Percentiles rank a stretch among this genome's conserved stretches.
These are phyloP conservation scores for Greenwoodochromis staneri DNA, from an alignment of 2,113 vertebrate species.

Conservation along the genomic window DNA sequence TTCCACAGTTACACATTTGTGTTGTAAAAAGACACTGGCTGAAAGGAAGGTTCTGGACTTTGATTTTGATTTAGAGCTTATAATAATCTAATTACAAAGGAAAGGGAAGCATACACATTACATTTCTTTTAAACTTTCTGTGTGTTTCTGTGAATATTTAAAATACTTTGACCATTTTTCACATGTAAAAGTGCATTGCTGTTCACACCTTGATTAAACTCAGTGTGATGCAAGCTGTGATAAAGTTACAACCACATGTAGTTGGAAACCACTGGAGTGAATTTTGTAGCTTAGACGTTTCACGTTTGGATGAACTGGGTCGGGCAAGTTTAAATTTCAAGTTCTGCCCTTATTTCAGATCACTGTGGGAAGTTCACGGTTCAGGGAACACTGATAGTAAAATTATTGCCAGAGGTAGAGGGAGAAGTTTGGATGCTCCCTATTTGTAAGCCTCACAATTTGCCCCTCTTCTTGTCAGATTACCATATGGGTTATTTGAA, in stretches of 20 bases:
- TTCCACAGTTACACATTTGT: neutral
- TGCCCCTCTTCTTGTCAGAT: accelerated
- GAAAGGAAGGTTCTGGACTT: neutral
- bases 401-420: neutral
- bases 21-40: neutral
- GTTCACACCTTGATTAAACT: neutral
- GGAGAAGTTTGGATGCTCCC: neutral
- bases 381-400: neutral
- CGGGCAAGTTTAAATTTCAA: neutral
- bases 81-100: neutral
- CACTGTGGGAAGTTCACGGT: accelerated
- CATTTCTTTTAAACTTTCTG: neutral
- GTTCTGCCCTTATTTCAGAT: neutral
- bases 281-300: accelerated
- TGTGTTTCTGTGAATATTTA: neutral
- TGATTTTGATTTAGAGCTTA: neutral
- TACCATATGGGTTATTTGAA: accelerated
- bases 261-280: neutral
- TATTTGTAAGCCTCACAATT: neutral
- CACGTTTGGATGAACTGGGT: neutral
- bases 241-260: neutral
- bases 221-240: neutral
- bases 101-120: neutral
- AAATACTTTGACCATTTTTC: neutral
- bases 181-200: neutral